Percentiles rank a stretch among this genome's conserved stretches.
These are phyloP conservation scores for Tolmerus cingulatus DNA, from an alignment of 2,888 invertebrate species.

Conservation along the genomic window DNA sequence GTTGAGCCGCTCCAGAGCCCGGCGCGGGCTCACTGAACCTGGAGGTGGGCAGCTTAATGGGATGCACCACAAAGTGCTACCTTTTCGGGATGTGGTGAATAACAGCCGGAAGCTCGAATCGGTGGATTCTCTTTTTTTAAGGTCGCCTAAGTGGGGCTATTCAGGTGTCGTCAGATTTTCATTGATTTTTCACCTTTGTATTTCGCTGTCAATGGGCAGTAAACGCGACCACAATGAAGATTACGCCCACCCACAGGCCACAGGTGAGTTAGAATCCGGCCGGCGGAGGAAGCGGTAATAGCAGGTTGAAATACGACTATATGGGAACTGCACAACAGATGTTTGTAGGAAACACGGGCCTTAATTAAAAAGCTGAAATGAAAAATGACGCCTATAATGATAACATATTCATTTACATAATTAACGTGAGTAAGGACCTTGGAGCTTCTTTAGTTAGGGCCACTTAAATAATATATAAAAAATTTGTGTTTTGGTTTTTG, in stretches of 20 bases:
- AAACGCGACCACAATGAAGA: neutral
- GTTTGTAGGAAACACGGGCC: neutral
- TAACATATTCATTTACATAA: neutral
- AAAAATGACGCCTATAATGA: neutral
- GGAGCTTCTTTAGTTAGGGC: neutral
- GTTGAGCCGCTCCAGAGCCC: neutral
- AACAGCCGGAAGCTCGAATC: slow-evolving; percentile 23
- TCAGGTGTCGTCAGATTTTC: slow-evolving; percentile 15
- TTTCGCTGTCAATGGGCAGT: slow-evolving; percentile 12
- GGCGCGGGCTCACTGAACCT: neutral
- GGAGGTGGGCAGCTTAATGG: slow-evolving; percentile 32
- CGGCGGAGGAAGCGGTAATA: neutral
- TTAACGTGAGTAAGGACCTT: neutral
- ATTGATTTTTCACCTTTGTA: neutral
- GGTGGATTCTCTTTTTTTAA: neutral
- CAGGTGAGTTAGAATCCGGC: neutral
- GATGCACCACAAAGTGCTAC: slow-evolving; percentile 16
- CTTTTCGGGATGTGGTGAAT: slow-evolving; percentile 11
- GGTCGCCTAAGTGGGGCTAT: neutral
- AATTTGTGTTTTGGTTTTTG: too few relatives aligned
- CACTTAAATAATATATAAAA: neutral
- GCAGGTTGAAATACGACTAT: neutral
- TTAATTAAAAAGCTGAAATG: neutral
- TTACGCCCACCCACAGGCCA: slow-evolving; percentile 8
- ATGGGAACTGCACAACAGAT: neutral